These are phyloP conservation scores for Spialia ferax DNA, from an alignment of 2,888 invertebrate species.

Conservation along the genomic window DNA sequence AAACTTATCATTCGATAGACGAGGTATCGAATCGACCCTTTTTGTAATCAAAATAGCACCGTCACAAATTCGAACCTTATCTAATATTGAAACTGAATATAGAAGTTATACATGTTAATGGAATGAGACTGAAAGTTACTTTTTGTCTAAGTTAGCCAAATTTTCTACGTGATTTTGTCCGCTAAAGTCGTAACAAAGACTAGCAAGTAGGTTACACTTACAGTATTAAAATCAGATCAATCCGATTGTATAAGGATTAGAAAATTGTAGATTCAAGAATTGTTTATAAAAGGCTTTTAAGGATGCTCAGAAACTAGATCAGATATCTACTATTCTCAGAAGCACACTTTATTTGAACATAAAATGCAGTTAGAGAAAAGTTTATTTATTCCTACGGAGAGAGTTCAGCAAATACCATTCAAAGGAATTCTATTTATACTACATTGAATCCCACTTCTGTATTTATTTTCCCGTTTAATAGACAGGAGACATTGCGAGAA, in stretches of 20 bases:
- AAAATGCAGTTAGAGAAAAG: not conserved
- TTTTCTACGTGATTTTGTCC: no score
- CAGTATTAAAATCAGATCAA: no score
- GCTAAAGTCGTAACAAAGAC: no score
- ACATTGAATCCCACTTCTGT: constrained; percentile 1
- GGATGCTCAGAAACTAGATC: not conserved
- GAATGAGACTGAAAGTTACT: no score
- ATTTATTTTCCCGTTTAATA: not conserved
- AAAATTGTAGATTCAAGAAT: not conserved
- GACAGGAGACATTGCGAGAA: not conserved
- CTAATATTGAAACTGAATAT: not conserved
- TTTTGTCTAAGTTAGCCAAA: no score
- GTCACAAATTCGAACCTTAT: no score
- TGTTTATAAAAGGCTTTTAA: not conserved
- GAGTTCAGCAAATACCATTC: not conserved
- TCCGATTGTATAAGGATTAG: no score
- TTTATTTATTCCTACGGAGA: not conserved
- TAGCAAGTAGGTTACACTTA: no score
- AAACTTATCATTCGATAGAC: not conserved
- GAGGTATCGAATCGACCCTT: not conserved
- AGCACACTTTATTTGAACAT: constrained; percentile 4
- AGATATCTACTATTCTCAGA: not conserved
- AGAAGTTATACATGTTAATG: no score
- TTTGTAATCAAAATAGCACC: not conserved
- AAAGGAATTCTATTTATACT: constrained; percentile 4